Evolutionary conservation across 2,888 invertebrate genomes (phyloP).

Genomic region (Catocala sponsa): DNA sequence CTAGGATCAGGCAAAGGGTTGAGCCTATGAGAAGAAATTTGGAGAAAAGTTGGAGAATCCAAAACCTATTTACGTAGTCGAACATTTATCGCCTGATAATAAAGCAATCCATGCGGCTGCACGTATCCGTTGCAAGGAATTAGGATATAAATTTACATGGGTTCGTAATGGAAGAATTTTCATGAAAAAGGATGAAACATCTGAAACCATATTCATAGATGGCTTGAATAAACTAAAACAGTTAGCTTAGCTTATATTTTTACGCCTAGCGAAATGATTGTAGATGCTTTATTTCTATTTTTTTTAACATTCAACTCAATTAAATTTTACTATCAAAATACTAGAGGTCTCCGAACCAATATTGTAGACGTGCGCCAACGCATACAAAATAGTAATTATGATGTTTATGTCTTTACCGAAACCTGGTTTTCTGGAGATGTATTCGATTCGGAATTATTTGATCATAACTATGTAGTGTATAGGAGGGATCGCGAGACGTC

Average conservation of each 20-base stretch:
- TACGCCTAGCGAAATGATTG: too few relatives aligned
- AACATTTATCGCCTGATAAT: background rate
- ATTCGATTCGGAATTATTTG: background rate
- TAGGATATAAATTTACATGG: constrained; percentile 1
- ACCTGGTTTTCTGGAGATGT: constrained; percentile 11
- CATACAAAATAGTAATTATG: constrained; percentile 8
- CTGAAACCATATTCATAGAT: too few relatives aligned
- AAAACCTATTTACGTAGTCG: too few relatives aligned
- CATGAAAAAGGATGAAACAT: background rate
- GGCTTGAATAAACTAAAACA: too few relatives aligned
- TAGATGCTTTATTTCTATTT: too few relatives aligned
- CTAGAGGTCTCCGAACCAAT: constrained; percentile 8
- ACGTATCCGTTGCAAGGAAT: background rate
- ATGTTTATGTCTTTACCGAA: constrained; percentile 14
- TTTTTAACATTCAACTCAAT: constrained; percentile 13
- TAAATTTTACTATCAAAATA: constrained; percentile 17
- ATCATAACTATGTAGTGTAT: constrained; percentile 3
- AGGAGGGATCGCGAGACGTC: constrained; percentile 17
- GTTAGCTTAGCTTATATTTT: too few relatives aligned
- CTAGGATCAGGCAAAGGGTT: too few relatives aligned
- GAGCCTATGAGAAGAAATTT: too few relatives aligned
- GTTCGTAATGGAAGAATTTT: constrained; percentile 9
- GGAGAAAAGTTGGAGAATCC: too few relatives aligned
- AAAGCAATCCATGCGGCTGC: background rate
- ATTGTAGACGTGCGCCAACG: constrained; percentile 5